Evolutionary conservation across 2,797 vertebrate genomes (phyloP).

Genomic region (Pseudopleuronectes americanus): DNA sequence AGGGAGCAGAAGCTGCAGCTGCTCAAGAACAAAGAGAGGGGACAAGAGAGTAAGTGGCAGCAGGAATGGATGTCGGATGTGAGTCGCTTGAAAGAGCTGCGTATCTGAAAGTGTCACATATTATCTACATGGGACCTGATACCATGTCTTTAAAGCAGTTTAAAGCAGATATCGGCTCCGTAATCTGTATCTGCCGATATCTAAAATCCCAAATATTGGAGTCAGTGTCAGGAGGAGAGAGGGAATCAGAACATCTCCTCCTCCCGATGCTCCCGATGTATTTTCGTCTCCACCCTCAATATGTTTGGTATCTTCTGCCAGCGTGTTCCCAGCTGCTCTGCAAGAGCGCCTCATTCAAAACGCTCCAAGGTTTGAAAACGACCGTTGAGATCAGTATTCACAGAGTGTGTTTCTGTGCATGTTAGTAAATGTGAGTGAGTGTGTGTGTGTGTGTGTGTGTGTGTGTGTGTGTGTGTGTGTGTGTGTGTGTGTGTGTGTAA

Average conservation of each 20-base stretch:
- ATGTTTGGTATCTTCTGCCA: conserved; percentile 15
- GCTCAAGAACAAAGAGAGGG: conserved; percentile 96
- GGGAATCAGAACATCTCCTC: too few relatives aligned
- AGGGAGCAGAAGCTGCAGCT: conserved; percentile 93
- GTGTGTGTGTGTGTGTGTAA: too few relatives aligned
- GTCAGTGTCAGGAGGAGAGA: too few relatives aligned
- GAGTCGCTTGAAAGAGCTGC: too few relatives aligned
- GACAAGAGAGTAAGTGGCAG: conserved; percentile 91
- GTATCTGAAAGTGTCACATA: too few relatives aligned
- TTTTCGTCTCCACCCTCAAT: background rate
- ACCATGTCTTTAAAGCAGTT: too few relatives aligned
- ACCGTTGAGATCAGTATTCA: conserved; percentile 39
- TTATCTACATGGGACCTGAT: too few relatives aligned
- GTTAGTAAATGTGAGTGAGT: background rate
- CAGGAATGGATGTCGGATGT: too few relatives aligned
- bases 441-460: background rate
- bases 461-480: background rate
- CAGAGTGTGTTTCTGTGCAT: conserved; percentile 25
- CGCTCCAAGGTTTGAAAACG: conserved; percentile 33
- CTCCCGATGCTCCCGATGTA: too few relatives aligned
- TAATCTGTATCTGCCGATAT: too few relatives aligned
- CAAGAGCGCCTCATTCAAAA: conserved; percentile 26
- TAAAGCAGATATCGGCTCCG: too few relatives aligned
- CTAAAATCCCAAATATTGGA: too few relatives aligned
- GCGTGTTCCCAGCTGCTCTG: conserved; percentile 2